Evolutionary conservation across 2,888 invertebrate species (phyloP).

Genomic region (Diaperis boleti): DNA sequence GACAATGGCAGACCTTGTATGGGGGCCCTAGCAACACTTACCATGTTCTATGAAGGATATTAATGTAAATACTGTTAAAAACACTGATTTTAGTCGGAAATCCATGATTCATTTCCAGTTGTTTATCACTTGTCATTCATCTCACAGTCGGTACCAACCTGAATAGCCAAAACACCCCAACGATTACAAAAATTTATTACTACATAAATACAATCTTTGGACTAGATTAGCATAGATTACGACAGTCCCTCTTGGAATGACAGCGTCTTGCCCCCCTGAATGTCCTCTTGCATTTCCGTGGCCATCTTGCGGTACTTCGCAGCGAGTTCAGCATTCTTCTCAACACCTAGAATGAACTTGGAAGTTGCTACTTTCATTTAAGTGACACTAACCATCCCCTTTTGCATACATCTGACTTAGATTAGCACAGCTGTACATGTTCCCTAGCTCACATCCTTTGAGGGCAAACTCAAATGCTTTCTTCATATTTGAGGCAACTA

Average conservation of each 20-base stretch:
- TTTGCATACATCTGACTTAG: conserved; percentile 87
- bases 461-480: conserved; percentile 84
- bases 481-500: conserved; percentile 75
- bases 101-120: conserved; percentile 9
- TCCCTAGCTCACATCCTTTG: conserved; percentile 86
- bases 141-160: conserved; percentile 3
- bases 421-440: conserved; percentile 91
- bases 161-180: background rate
- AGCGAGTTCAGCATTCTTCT: conserved; percentile 77
- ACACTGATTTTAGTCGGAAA: conserved; percentile 6
- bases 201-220: conserved; percentile 6
- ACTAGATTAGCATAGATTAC: conserved; percentile 15
- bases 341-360: conserved; percentile 65
- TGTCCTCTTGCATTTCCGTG: conserved; percentile 77
- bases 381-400: conserved; percentile 83
- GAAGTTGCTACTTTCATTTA: conserved; percentile 3
- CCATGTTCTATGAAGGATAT: background rate
- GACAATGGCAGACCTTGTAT: too few species aligned
- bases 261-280: conserved; percentile 65
- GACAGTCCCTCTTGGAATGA: conserved; percentile 67
- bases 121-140: conserved; percentile 11
- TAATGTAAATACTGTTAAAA: background rate
- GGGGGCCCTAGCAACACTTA: background rate
- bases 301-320: conserved; percentile 81
- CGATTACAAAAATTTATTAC: conserved; percentile 22